Base-by-base conservation (phyloP, 2,797 vertebrate species). In the Acrossocheilus fasciatus region DNA sequence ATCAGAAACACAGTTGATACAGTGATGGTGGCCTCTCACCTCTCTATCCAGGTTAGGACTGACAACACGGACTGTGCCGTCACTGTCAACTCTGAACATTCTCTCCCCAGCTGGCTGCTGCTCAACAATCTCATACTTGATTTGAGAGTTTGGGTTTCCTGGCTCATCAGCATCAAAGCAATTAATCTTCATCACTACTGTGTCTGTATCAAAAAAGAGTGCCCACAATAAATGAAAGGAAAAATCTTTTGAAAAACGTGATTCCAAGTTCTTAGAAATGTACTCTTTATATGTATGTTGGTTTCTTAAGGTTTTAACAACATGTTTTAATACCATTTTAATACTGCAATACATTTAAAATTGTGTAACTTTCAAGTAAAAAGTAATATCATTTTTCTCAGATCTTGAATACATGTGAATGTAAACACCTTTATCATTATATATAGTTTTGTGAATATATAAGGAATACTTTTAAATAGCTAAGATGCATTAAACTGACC, bases 141-240 rank as follows among this genome's bases (percentile, higher is more conserved):
- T 95, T 91, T 93, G 82, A 45, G 97, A 96, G 92, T 99, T 97
- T 0, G 0, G 0, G 34, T 93, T 95, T 1, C 91, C 92, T 6
- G 92, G 91, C 77, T 98, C 97, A 92, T 99, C 98, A 41, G 92
- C 94, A 88, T 99, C 98, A 0, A 91, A 96, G 54, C 97, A 98
- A 0, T 0, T 91, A 90, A 98, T 77, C 89, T 91, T 93, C 92
- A 96, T 95, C 59, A 98, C 94, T n/a, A 91, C 0, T 0, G 95
- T 96, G 10, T 89, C 98, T 99, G 92, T 17, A 66, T 17, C 14
- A 66, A 66, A 66, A 8, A 36, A 34, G 64, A 66, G 64, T 74
- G 1, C 76, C 64, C 74, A 68, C 0, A n/a, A 45, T 50, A 34
- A 36, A 45, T 43, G 14, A 17, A 79, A 39, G 54, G 15, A 79